Evolutionary conservation across 1,140 invertebrate species (phyloP), one percentile per base, ranked within the genome.

Genomic region (Augochlora pura): DNA sequence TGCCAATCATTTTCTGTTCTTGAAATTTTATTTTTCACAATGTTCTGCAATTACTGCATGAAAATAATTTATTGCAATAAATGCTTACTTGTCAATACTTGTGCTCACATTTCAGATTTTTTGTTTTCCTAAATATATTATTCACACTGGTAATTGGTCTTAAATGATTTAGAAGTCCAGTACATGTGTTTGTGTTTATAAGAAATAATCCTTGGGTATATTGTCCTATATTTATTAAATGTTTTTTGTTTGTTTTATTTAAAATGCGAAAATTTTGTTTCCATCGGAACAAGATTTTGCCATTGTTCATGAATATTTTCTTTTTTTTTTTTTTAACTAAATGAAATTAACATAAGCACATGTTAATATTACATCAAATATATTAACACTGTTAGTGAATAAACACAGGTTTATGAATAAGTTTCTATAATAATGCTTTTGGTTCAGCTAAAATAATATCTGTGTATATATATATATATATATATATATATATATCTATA

Each of bases 171-270:
- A 52, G 68, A 39, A 71, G 68, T 77, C 76, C 67, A 77, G 60
- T 77, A 77, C 68, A 72, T 72, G 46, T 71, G 60, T 77, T 64
- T 77, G 46, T 77, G 32, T 71, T 72, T 46, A 12, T 57, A 39
- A 25, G 21, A n/a, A 12, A n/a, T 60, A 63, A 49, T 14, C 0
- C 14, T 42, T n/a, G 14, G 27, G 0, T 63, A 1, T 16, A 14
- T 38, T 64, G 12, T 38, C 42, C 42, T 46, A 14, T 2, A 32
- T 2, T 62, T 27, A 27, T 12, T 9, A 7, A 27, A 71, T 66
- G 14, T 25, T 23, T 21, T 3, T 18, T 65, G n/a, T 27, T 66
- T 27, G 10, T 12, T 63, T 46, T 16, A 38, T 38, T 38, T 38
- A 2, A 38, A 52, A 59, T 0, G 14, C 62, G n/a, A 6, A 32